These are phyloP conservation scores for Colistium nudipinnis DNA, from an alignment of 2,113 vertebrate genomes.

Conservation along the genomic window DNA sequence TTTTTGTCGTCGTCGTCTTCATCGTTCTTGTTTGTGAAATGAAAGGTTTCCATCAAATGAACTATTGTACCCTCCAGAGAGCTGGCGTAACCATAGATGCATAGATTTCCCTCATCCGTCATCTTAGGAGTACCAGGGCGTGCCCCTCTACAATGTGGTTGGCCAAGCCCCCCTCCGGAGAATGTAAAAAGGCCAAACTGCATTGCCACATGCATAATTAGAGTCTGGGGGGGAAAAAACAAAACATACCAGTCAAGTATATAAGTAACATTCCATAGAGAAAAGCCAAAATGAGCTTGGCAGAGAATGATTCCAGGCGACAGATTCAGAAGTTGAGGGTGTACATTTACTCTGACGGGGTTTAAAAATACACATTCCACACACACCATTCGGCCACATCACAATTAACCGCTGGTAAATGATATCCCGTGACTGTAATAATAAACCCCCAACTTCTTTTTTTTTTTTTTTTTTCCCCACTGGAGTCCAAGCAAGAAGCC, in stretches of 20 bases:
- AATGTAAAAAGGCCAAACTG: conserved; percentile 29
- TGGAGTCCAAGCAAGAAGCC: neutral
- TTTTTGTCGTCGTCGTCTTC: too few species aligned
- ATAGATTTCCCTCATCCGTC: conserved; percentile 41
- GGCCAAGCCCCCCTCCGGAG: neutral
- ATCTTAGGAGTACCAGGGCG: conserved; percentile 48
- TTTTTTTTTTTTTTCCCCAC: too few species aligned
- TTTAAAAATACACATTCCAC: conserved; percentile 29
- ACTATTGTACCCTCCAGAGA: conserved; percentile 36
- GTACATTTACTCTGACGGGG: conserved; percentile 9
- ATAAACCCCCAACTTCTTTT: neutral
- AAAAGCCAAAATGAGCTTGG: conserved; percentile 33
- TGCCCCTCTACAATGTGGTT: conserved; percentile 46
- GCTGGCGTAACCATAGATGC: neutral
- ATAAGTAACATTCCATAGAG: conserved; percentile 43
- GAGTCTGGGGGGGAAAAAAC: conserved; percentile 47
- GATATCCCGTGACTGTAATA: conserved; percentile 9
- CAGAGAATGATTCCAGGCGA: conserved; percentile 41
- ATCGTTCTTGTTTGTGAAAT: conserved; percentile 21
- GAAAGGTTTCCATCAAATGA: conserved; percentile 47
- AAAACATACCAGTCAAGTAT: conserved; percentile 45
- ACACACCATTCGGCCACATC: conserved; percentile 32
- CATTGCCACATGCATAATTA: conserved; percentile 25
- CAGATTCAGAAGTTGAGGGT: conserved; percentile 9
- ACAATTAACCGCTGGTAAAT: conserved; percentile 32